Conservation (phyloP, 2,113 vertebrate species). For the Telmatochromis brachygnathus region DNA sequence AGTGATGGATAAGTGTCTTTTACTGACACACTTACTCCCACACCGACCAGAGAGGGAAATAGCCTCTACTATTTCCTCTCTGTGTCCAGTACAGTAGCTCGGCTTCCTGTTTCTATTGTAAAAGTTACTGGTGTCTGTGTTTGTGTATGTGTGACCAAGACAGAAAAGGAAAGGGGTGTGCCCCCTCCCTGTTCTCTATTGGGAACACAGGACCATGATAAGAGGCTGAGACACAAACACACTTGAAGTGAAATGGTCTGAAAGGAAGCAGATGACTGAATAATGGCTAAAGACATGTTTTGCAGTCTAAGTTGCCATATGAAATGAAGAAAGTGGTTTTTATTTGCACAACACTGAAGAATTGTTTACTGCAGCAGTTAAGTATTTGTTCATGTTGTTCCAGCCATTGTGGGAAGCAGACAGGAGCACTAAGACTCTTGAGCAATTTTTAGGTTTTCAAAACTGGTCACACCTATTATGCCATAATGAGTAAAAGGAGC, state of each 20-base stretch:
- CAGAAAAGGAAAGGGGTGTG: constrained; percentile 38
- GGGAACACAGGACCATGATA: constrained; percentile 37
- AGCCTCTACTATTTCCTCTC: constrained; percentile 55
- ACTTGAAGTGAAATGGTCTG: not conserved
- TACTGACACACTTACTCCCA: not conserved
- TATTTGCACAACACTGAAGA: not conserved
- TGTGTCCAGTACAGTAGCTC: constrained; percentile 37
- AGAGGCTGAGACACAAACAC: constrained; percentile 1
- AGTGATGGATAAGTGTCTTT: not conserved
- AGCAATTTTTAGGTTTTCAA: not conserved
- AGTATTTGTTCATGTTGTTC: not conserved
- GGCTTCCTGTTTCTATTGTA: constrained; percentile 63
- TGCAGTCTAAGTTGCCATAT: not conserved
- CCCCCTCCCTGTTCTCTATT: constrained; percentile 6
- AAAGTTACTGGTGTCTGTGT: not conserved
- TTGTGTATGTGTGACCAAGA: not conserved
- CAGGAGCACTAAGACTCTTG: not conserved
- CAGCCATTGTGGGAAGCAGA: not conserved
- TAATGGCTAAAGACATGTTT: not conserved
- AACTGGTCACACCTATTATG: not conserved
- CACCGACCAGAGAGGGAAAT: constrained; percentile 28
- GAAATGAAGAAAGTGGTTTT: not conserved
- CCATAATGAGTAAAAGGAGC: not conserved
- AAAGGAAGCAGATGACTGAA: not conserved
- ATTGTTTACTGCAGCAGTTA: not conserved